Evolutionary conservation across 2,113 vertebrate species (phyloP).

Genomic region (Corapipo altera): DNA sequence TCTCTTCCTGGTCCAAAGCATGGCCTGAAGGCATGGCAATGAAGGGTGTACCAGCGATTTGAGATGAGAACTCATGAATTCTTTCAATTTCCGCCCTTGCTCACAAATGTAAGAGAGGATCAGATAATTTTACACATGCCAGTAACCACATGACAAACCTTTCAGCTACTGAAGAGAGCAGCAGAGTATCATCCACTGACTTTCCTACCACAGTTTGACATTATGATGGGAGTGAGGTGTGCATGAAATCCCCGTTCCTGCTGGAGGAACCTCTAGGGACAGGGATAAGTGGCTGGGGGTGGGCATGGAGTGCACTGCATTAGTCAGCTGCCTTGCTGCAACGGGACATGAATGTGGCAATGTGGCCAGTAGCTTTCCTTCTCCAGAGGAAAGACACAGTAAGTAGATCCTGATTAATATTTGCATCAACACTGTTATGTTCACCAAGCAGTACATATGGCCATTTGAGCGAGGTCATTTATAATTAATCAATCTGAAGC

Average conservation of each 20-base stretch:
- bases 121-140: neutral
- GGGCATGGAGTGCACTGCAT: no score
- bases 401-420: neutral
- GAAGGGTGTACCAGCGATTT: neutral
- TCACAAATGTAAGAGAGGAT: neutral
- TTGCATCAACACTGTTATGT: neutral
- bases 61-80: neutral
- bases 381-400: neutral
- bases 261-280: neutral
- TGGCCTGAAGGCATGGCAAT: neutral
- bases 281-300: accelerated
- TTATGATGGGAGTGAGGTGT: neutral
- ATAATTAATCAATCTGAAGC: neutral
- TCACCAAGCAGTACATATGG: no score
- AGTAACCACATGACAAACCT: neutral
- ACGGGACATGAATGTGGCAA: neutral
- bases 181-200: accelerated
- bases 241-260: neutral
- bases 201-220: neutral
- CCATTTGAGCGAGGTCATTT: neutral
- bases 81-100: neutral
- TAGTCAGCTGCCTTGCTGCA: neutral
- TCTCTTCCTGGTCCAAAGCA: neutral
- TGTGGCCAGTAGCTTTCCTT: neutral
- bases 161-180: neutral